Conservation (phyloP, 2,113 vertebrate genomes). For the Aphyosemion australe region DNA sequence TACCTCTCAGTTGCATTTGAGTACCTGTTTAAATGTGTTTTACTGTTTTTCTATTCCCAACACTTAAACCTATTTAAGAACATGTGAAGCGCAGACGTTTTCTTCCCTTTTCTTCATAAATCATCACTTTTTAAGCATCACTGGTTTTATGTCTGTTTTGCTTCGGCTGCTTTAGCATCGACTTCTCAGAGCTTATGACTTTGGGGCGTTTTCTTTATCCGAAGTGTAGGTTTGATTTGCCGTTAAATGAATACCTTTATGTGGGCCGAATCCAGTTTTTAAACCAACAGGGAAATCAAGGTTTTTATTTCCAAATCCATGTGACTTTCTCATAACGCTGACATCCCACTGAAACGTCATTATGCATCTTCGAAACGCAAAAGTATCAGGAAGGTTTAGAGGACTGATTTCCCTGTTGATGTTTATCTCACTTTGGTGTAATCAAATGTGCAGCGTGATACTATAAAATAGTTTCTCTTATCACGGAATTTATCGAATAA, state of each 20-base stretch:
- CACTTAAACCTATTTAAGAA: no score
- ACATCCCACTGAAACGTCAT: conserved; percentile 35
- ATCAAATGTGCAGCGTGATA: conserved; percentile 33
- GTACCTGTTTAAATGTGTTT: no score
- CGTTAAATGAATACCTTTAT: not conserved
- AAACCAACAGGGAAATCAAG: conserved; percentile 47
- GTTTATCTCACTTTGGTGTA: conserved; percentile 26
- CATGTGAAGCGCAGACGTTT: not conserved
- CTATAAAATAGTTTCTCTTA: conserved; percentile 21
- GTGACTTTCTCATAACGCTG: conserved; percentile 37
- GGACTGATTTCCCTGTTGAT: conserved; percentile 41
- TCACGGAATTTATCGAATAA: conserved; percentile 12
- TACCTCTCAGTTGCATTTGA: no score
- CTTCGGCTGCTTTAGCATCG: conserved; percentile 8
- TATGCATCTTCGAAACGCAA: conserved; percentile 24
- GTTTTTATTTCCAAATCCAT: conserved; percentile 35
- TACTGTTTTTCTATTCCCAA: no score
- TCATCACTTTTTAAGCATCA: not conserved
- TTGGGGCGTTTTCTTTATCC: not conserved
- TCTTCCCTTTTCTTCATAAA: no score
- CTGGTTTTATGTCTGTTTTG: not conserved
- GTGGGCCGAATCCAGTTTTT: conserved; percentile 30
- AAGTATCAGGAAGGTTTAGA: conserved; percentile 14
- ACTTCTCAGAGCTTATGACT: not conserved
- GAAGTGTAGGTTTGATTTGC: not conserved